Evolutionary conservation across 2,888 invertebrate genomes (phyloP).

Genomic region (Andrena marginata): DNA sequence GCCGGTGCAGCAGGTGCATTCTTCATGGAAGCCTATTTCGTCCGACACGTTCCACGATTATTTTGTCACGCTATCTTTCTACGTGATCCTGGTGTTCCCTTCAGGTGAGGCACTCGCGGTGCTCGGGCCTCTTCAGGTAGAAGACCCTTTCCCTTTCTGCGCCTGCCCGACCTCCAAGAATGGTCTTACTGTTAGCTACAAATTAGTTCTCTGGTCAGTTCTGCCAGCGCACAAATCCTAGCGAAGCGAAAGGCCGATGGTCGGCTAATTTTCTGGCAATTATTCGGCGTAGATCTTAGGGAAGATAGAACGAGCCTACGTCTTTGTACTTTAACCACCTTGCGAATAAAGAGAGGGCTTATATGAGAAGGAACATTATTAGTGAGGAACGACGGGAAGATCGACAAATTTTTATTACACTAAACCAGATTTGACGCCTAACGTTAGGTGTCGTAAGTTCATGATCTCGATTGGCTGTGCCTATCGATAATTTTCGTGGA

Average conservation of each 20-base stretch:
- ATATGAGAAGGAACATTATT: background rate
- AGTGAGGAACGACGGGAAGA: background rate
- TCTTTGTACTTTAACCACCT: too few relatives aligned
- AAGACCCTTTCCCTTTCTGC: slow-evolving; percentile 33
- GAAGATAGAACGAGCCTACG: background rate
- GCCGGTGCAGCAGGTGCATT: slow-evolving; percentile 52
- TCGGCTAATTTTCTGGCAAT: slow-evolving; percentile 41
- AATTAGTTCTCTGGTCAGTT: slow-evolving; percentile 52
- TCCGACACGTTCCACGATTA: slow-evolving; percentile 59
- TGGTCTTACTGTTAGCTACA: slow-evolving; percentile 23
- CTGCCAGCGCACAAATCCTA: slow-evolving; percentile 10
- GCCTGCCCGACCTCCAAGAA: background rate
- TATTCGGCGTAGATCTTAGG: slow-evolving; percentile 1
- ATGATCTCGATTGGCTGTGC: background rate
- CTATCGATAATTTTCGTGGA: too few relatives aligned
- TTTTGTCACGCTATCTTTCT: slow-evolving; percentile 47
- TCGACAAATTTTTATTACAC: too few relatives aligned
- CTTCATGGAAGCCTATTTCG: slow-evolving; percentile 38
- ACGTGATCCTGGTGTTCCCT: slow-evolving; percentile 7
- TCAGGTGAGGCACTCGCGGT: slow-evolving; percentile 22
- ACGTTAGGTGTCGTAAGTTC: too few relatives aligned
- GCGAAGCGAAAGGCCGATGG: background rate
- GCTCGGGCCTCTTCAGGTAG: slow-evolving; percentile 43
- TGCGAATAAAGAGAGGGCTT: background rate
- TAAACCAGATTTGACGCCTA: too few relatives aligned